These are phyloP conservation scores for Stichodactyla helianthus DNA, from an alignment of 64 coral and sea anemone species.

Conservation along the genomic window DNA sequence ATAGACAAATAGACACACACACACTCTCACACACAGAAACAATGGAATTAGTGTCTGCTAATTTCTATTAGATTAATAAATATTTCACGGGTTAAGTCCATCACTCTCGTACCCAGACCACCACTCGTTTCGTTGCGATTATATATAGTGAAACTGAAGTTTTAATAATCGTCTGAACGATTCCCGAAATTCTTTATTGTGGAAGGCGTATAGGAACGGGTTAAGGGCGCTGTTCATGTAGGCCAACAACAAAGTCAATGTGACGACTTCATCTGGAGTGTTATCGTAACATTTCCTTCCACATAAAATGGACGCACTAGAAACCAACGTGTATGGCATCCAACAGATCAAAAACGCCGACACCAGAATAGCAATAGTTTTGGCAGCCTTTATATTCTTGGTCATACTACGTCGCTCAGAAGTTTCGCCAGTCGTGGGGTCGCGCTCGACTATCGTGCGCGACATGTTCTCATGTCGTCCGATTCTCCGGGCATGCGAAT, in stretches of 20 bases:
- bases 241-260: constrained; percentile 44
- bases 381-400: constrained; percentile 86
- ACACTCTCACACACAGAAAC: too few species aligned
- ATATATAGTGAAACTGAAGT: constrained; percentile 39
- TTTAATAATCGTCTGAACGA: constrained; percentile 60
- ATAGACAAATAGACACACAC: too few species aligned
- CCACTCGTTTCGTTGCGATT: not conserved
- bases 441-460: not conserved
- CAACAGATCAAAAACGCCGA: constrained; percentile 87
- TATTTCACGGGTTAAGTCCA: too few species aligned
- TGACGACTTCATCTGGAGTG: not conserved
- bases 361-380: constrained; percentile 90
- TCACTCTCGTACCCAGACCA: not conserved
- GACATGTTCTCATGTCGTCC: constrained; percentile 24
- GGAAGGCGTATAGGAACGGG: constrained; percentile 89
- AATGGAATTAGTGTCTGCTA: too few species aligned
- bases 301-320: constrained; percentile 21
- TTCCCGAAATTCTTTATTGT: constrained; percentile 74
- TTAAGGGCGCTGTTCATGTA: constrained; percentile 83
- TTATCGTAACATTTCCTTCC: not conserved
- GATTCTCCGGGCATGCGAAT: constrained; percentile 53
- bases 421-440: not conserved
- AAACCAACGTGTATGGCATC: constrained; percentile 70
- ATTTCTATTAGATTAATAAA: too few species aligned
- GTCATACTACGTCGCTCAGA: constrained; percentile 16